These are phyloP conservation scores for Drosophila burlai DNA, from an alignment of 1,140 invertebrate genomes.

Conservation along the genomic window DNA sequence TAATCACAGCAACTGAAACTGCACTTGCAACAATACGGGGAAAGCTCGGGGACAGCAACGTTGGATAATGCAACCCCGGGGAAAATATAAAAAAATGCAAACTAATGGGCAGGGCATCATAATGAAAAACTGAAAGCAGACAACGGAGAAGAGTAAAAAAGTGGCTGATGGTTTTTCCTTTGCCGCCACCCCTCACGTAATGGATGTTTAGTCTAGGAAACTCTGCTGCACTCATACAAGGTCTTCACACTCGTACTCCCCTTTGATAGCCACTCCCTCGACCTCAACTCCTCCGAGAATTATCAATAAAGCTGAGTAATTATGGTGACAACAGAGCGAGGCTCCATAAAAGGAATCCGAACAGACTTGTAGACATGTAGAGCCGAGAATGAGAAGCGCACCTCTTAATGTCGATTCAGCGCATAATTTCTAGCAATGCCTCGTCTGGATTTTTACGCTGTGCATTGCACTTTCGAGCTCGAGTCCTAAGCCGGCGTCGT, in stretches of 20 bases:
- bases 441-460: slow-evolving; percentile 20
- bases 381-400: neutral
- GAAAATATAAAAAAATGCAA: slow-evolving; percentile 15
- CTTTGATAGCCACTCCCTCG: slow-evolving; percentile 29
- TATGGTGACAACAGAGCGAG: slow-evolving; percentile 29
- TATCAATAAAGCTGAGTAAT: slow-evolving; percentile 52
- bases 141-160: neutral
- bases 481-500: slow-evolving; percentile 36
- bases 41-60: slow-evolving; percentile 20
- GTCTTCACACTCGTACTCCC: neutral
- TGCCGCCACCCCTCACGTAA: slow-evolving; percentile 13
- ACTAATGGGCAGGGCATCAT: slow-evolving; percentile 10
- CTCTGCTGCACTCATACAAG: neutral
- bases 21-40: slow-evolving; percentile 29
- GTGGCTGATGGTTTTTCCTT: slow-evolving; percentile 11
- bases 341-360: slow-evolving; percentile 14
- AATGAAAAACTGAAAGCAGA: slow-evolving; percentile 45
- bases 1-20: slow-evolving; percentile 34
- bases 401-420: slow-evolving; percentile 16
- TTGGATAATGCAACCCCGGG: slow-evolving; percentile 28
- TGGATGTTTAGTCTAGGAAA: slow-evolving; percentile 16
- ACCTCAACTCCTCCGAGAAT: slow-evolving; percentile 15
- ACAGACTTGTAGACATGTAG: slow-evolving; percentile 10
- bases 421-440: slow-evolving; percentile 24
- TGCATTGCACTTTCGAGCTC: slow-evolving; percentile 41